Conservation (phyloP, 2,113 vertebrate genomes). For the Oryzias woworae region DNA sequence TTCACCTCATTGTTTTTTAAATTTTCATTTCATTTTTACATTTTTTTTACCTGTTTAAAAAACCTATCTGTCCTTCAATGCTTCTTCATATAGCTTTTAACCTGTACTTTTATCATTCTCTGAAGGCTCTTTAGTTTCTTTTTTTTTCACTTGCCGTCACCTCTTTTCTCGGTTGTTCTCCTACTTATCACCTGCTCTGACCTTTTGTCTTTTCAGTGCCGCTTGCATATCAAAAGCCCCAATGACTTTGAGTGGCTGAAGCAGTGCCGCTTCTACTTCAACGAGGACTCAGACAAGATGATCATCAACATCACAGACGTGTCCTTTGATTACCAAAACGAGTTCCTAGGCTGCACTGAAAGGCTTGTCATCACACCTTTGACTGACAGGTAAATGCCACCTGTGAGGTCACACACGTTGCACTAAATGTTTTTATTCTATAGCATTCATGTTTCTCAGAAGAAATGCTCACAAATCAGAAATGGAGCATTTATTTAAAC, state of each 20-base stretch:
- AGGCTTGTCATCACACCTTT: slow-evolving; percentile 91
- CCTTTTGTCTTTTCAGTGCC: slow-evolving; percentile 72
- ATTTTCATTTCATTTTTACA: too few relatives aligned
- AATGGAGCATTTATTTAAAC: background rate
- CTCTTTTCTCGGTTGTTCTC: too few relatives aligned
- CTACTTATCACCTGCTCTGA: too few relatives aligned
- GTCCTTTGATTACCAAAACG: slow-evolving; percentile 90
- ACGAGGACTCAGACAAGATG: slow-evolving; percentile 82
- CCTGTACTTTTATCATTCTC: too few relatives aligned
- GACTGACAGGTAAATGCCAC: slow-evolving; percentile 69
- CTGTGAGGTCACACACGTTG: background rate
- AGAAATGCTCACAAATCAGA: background rate
- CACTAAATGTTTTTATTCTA: background rate
- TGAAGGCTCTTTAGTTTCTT: too few relatives aligned
- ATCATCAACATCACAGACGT: slow-evolving; percentile 89
- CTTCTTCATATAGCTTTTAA: too few relatives aligned
- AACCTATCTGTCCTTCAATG: too few relatives aligned
- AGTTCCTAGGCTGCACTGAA: slow-evolving; percentile 92
- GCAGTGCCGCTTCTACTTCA: slow-evolving; percentile 89
- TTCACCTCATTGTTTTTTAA: too few relatives aligned
- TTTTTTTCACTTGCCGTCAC: too few relatives aligned
- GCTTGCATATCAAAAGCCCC: slow-evolving; percentile 80
- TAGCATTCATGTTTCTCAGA: too few relatives aligned
- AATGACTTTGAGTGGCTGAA: slow-evolving; percentile 93
- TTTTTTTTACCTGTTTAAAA: too few relatives aligned